A percentile compares a stretch with the other conserved stretches of the same genome.
Conservation (phyloP, 2,888 invertebrate genomes). For the Teleiodes luculella region DNA sequence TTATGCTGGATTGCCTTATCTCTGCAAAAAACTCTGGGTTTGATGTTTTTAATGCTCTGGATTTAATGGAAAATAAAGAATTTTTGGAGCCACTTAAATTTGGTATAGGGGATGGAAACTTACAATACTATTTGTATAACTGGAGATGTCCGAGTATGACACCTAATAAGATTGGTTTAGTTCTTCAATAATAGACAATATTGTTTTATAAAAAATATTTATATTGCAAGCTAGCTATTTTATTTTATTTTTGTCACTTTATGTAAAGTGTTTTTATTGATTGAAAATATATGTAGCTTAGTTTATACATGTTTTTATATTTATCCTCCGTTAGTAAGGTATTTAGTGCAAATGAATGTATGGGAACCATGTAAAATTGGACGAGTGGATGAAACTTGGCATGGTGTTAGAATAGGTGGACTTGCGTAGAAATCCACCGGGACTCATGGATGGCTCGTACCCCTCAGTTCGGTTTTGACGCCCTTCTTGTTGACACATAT, state of each 20-base stretch:
- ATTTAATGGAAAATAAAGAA: conserved; percentile 98
- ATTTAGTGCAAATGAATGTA: no score
- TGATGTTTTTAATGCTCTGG: conserved; percentile 99
- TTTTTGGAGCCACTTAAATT: conserved; percentile 98
- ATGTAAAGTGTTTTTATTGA: conserved; percentile 50
- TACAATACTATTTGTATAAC: conserved; percentile 99
- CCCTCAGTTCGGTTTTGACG: no score
- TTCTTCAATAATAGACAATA: conserved; percentile 81
- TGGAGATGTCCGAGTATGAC: conserved; percentile 98
- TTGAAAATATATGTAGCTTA: conserved; percentile 55
- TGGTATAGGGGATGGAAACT: conserved; percentile 99
- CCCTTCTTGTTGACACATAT: no score
- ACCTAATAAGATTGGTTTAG: conserved; percentile 91
- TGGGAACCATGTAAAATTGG: no score
- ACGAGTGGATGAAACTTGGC: no score
- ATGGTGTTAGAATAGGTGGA: no score
- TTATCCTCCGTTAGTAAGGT: no score
- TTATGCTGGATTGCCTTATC: conserved; percentile 98
- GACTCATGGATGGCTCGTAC: no score
- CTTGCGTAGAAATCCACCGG: no score
- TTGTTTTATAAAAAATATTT: conserved; percentile 23
- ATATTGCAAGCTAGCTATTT: conserved; percentile 31
- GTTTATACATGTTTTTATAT: conserved; percentile 29
- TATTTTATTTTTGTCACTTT: conserved; percentile 42
- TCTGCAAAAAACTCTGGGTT: conserved; percentile 96